Evolutionary conservation across 2,113 vertebrate species (phyloP).

Genomic region (Salminus brasiliensis): DNA sequence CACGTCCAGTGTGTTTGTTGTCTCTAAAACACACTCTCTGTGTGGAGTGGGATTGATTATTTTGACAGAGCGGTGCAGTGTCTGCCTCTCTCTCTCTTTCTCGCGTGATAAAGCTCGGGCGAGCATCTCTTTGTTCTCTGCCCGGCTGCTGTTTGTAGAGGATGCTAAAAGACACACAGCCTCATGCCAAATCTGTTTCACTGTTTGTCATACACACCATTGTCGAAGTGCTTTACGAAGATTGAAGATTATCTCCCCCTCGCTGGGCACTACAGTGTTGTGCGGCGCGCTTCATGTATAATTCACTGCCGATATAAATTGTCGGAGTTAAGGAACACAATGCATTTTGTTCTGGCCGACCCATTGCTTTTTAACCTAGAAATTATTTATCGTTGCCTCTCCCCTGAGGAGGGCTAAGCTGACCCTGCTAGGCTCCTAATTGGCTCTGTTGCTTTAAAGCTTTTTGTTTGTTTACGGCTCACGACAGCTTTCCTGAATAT

Average conservation of each 20-base stretch:
- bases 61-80: not conserved
- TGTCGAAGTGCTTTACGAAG: conserved; percentile 75
- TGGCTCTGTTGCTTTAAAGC: conserved; percentile 59
- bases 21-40: not conserved
- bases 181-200: conserved; percentile 72
- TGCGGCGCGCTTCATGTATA: conserved; percentile 76
- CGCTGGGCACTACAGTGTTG: conserved; percentile 75
- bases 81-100: not conserved
- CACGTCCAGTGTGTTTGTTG: not conserved
- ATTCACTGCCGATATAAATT: conserved; percentile 85
- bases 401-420: conserved; percentile 69
- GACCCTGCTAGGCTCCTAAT: conserved; percentile 79
- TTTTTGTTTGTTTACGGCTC: not conserved
- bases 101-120: not conserved
- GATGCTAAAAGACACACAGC: conserved; percentile 71
- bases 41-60: not conserved
- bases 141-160: conserved; percentile 62
- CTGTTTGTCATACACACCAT: conserved; percentile 79
- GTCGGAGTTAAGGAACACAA: conserved; percentile 79
- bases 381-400: conserved; percentile 83
- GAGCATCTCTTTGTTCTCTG: conserved; percentile 61
- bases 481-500: not conserved
- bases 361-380: conserved; percentile 82
- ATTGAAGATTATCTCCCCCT: conserved; percentile 79
- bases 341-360: conserved; percentile 84